Base-by-base conservation (phyloP, 1,140 invertebrate species). In the Microvelia longipes region DNA sequence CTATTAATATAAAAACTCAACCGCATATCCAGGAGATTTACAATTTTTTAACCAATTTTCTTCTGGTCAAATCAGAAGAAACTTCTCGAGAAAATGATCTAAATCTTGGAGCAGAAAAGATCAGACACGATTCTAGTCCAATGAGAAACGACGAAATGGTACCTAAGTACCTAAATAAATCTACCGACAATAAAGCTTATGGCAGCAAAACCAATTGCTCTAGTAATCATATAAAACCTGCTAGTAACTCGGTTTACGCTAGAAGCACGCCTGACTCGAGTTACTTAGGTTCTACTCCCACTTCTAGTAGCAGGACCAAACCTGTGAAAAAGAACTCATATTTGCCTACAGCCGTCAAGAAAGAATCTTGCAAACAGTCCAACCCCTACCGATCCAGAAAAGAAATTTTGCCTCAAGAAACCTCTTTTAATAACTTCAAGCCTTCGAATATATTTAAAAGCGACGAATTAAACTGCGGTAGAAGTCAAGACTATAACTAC, bases 21-120 rank as follows among this genome's bases (percentile, higher is more conserved):
- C 71, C 71, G 14, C 71, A 72, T 35, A 29, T 72, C 5, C 72
- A 75, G 26, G 80, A 78, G 28, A 69, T 83, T n/a, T 81, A 82
- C 65, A 78, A 80, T 5, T 75, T 82, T 19, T 74, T 83, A 71
- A 80, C 74, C 69, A 80, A 79, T 68, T 73, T 83, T 24, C 78
- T 80, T 28, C 28, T 81, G 2, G 76, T 81, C 11, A 77, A 78
- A 70, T 84, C 83, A 2, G 85, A 87, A 72, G 86, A 87, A 73
- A 86, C 85, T 70, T 86, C 85, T 11, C 87, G 87, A 74, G 85
- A 87, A 69, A 86, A 84, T 27, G 85, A 87, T 73, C 85, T 68
- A 14, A 50, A 50, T 50, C 5, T 11, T 11, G 35, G 35, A 11
- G 5, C 19, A 50, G 35, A 50, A 11, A 50, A 50, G 35, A 11